Conservation (phyloP, 2,888 invertebrate genomes). For the Pachycephus smyrnensis region DNA sequence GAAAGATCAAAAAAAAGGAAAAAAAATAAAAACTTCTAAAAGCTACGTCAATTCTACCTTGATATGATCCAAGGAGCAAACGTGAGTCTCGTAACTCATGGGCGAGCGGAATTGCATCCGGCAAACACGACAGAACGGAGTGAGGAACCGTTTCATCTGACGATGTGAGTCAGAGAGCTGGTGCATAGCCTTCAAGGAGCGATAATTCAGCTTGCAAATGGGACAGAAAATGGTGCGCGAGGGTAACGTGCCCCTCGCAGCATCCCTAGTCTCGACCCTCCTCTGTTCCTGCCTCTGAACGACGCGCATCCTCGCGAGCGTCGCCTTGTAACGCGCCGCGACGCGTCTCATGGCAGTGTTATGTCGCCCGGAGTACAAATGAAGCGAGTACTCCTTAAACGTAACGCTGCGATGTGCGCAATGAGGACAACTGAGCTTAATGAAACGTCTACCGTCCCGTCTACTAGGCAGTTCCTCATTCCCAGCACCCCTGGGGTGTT, state of each 20-base stretch:
- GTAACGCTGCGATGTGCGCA: conserved; percentile 81
- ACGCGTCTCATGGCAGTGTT: conserved; percentile 80
- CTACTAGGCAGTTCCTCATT: conserved; percentile 63
- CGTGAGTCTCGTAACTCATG: conserved; percentile 87
- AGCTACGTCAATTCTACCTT: conserved; percentile 70
- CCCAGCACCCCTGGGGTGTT: conserved; percentile 55
- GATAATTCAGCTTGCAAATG: conserved; percentile 81
- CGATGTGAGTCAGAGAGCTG: conserved; percentile 84
- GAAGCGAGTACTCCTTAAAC: conserved; percentile 81
- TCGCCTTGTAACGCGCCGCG: conserved; percentile 80
- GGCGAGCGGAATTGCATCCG: conserved; percentile 84
- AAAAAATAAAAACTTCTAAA: not conserved
- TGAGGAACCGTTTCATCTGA: conserved; percentile 86
- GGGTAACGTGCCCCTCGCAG: conserved; percentile 72
- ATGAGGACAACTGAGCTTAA: conserved; percentile 82
- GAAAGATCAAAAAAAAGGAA: not conserved
- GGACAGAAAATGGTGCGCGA: conserved; percentile 78
- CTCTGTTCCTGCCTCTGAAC: conserved; percentile 85
- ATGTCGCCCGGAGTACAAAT: conserved; percentile 79
- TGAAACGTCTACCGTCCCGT: conserved; percentile 70
- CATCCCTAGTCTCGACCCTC: conserved; percentile 77
- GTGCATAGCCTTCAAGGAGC: conserved; percentile 82
- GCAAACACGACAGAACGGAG: conserved; percentile 85
- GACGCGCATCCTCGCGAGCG: conserved; percentile 81
- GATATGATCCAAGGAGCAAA: conserved; percentile 84